phyloP scores from a whole-genome alignment of 2,113 vertebrate genomes.

The Thryonomys swinderianus region DNA sequence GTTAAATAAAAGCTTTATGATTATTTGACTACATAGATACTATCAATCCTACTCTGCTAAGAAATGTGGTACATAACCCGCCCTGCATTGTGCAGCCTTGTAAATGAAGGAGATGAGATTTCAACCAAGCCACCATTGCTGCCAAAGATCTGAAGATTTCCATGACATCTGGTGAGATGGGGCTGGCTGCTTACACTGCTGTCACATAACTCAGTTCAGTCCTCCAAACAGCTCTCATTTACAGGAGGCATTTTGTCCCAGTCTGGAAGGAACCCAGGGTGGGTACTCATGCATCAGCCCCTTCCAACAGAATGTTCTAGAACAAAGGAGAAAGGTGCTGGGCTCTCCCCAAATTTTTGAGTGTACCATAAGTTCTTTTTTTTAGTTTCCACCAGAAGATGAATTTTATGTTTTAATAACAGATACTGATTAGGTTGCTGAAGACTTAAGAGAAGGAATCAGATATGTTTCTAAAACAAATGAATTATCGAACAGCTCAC shows the following conservation, averaged over 20 bases:
- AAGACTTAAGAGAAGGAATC: conserved; percentile 23
- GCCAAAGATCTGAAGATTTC: not conserved
- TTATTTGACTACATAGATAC: not conserved
- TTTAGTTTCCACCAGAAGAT: conserved; percentile 19
- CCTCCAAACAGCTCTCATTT: not conserved
- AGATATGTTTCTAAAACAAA: not conserved
- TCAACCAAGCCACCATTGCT: not conserved
- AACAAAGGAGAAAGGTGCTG: not conserved
- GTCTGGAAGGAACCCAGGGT: not conserved
- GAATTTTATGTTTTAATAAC: conserved; percentile 42
- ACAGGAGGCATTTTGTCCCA: not conserved
- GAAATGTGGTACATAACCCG: not conserved
- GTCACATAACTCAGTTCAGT: not conserved
- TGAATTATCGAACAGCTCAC: not conserved
- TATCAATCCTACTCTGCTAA: not conserved
- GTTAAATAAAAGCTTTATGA: conserved; percentile 3
- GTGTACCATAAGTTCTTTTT: not conserved
- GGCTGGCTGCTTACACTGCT: not conserved
- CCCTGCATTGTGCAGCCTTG: not conserved
- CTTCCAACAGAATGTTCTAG: not conserved
- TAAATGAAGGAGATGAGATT: not conserved
- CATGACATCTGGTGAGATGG: not conserved
- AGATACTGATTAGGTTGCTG: not conserved
- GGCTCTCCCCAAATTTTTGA: not conserved
- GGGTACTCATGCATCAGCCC: not conserved